phyloP scores from a whole-genome alignment of 2,888 invertebrate genomes.

The Spisula subtruncata region DNA sequence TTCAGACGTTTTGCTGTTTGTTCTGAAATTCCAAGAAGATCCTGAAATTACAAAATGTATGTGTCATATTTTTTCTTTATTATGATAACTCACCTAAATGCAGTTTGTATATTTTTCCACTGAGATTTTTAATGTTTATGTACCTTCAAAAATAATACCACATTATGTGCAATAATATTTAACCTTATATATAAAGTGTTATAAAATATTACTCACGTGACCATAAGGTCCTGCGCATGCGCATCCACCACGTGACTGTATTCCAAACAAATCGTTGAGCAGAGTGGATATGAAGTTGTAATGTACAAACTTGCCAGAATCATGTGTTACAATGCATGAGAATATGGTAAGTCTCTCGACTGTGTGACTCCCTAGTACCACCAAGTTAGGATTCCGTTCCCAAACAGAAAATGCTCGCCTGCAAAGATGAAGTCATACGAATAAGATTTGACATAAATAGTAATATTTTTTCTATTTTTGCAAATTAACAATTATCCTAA shows the following conservation, averaged over 20 bases:
- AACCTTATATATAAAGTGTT: too few species aligned
- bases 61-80: too few species aligned
- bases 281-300: constrained; percentile 77
- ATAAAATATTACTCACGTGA: constrained; percentile 61
- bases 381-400: constrained; percentile 88
- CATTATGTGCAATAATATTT: too few species aligned
- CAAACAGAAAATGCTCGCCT: constrained; percentile 70
- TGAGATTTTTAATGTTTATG: too few species aligned
- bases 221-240: constrained; percentile 83
- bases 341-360: constrained; percentile 92
- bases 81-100: too few species aligned
- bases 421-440: constrained; percentile 12
- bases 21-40: constrained; percentile 63
- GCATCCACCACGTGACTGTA: constrained; percentile 81
- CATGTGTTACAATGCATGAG: constrained; percentile 94
- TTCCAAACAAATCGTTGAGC: constrained; percentile 81
- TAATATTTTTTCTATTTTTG: too few species aligned
- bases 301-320: constrained; percentile 84
- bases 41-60: constrained; percentile 43
- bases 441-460: too few species aligned
- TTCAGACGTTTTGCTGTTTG: constrained; percentile 66
- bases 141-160: too few species aligned
- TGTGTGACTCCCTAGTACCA: constrained; percentile 90
- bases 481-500: too few species aligned
- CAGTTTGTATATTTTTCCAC: too few species aligned